phyloP scores from a whole-genome alignment of 2,113 vertebrate species.

The Terrapene triunguis region DNA sequence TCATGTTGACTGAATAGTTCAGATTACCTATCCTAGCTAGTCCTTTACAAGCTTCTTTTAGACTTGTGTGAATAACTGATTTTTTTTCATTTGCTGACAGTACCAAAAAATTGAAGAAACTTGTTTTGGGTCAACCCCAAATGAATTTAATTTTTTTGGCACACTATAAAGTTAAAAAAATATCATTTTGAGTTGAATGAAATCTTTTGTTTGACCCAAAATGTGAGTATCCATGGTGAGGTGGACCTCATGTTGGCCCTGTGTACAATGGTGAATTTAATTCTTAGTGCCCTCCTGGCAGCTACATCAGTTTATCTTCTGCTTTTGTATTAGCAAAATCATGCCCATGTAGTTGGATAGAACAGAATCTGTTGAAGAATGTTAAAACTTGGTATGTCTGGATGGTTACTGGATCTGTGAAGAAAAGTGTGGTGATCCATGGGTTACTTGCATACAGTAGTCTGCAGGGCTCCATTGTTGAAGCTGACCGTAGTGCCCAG shows the following conservation, averaged over 20 bases:
- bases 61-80: neutral
- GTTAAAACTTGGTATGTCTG: neutral
- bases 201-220: neutral
- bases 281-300: neutral
- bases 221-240: neutral
- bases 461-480: neutral
- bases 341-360: rapidly evolving
- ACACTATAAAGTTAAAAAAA: neutral
- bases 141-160: neutral
- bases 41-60: neutral
- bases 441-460: neutral
- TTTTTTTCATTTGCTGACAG: neutral
- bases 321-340: neutral
- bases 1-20: neutral
- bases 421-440: neutral
- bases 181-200: neutral
- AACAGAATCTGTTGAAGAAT: neutral
- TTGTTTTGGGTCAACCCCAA: neutral
- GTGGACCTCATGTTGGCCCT: rapidly evolving
- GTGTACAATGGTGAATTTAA: neutral
- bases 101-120: neutral
- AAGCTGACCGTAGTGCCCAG: neutral
- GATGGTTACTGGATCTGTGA: neutral
- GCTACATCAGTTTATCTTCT: neutral
- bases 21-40: neutral